Conservation (phyloP, 2,113 vertebrate genomes). For the Salvator merianae region DNA sequence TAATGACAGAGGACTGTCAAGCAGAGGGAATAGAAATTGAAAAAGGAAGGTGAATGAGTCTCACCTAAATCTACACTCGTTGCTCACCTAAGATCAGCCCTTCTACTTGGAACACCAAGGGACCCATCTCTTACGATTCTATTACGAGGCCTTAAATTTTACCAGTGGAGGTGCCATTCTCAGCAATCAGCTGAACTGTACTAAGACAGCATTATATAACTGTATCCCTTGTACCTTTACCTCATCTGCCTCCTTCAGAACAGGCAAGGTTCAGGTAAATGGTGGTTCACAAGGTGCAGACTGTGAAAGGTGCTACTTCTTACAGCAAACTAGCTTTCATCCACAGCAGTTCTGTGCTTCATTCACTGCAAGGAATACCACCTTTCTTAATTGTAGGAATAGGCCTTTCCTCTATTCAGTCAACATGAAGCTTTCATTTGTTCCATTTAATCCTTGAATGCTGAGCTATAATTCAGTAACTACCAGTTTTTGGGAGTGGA, state of each 20-base stretch:
- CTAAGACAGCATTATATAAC: background rate
- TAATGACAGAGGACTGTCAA: conserved; percentile 64
- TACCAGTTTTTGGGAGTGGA: background rate
- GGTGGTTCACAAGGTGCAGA: too few species aligned
- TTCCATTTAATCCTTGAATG: background rate
- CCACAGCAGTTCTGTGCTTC: too few species aligned
- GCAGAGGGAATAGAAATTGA: conserved; percentile 46
- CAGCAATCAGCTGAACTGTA: background rate
- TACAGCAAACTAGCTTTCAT: too few species aligned
- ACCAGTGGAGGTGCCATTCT: background rate
- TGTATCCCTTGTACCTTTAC: too few species aligned
- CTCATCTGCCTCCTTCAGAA: too few species aligned
- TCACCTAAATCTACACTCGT: background rate
- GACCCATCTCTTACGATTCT: background rate
- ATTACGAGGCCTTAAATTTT: background rate
- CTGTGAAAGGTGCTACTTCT: too few species aligned
- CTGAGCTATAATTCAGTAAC: background rate
- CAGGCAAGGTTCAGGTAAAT: too few species aligned
- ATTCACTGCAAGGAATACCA: too few species aligned
- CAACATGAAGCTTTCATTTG: background rate
- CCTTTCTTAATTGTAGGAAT: too few species aligned
- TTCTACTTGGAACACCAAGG: background rate
- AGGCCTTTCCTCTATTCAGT: background rate
- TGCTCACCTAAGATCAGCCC: background rate
- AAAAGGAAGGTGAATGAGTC: conserved; percentile 3